Evolutionary conservation across 1,140 invertebrate species (phyloP), one percentile per base, ranked within the genome.

Genomic region (Aphelinus certus): DNA sequence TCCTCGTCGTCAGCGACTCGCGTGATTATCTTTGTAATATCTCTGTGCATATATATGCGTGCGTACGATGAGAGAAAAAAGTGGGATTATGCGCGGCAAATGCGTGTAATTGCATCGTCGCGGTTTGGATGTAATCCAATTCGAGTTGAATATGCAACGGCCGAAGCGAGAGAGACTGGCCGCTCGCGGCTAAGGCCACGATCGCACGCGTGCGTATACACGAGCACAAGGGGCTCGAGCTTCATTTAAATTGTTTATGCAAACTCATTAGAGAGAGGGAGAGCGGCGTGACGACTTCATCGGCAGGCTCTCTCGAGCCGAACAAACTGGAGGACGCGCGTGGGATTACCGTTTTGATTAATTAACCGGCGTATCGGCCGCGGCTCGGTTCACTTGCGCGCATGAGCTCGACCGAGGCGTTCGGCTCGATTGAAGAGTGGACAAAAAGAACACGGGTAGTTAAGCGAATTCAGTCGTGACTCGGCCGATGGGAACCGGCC

Each of bases 381-480:
- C 26, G 5, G 48, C 49, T 42, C 7, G 2, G 10, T 4, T 7
- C 42, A 47, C 10, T 6, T 63, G 4, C 3, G 4, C 3, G 49
- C 51, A 2, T 49, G 56, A 1, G n/a, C 26, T 43, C 42, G 63
- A 42, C 6, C n/a, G 46, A 56, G 6, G 55, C 53, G 55, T 68
- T 57, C 66, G 55, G 66, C 66, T 58, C 68, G 68, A 60, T 61
- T 61, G 68, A 61, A 70, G 68, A 70, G 60, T 26, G 26, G 26
- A 26, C 26, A 26, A 68, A 57, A 65, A 66, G 56, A 66, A 57
- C 53, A 68, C 55, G 66, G 55, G 66, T 68, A 68, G 9, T 68
- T 68, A 68, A 68, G 45, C 66, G 66, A 58, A 68, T 68, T 57
- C 66, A 58, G 53, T 58, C 53, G 66, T 68, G 66, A 68, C 53